Base-by-base conservation (phyloP, 2,888 invertebrate species). In the Pollenia labialis region DNA sequence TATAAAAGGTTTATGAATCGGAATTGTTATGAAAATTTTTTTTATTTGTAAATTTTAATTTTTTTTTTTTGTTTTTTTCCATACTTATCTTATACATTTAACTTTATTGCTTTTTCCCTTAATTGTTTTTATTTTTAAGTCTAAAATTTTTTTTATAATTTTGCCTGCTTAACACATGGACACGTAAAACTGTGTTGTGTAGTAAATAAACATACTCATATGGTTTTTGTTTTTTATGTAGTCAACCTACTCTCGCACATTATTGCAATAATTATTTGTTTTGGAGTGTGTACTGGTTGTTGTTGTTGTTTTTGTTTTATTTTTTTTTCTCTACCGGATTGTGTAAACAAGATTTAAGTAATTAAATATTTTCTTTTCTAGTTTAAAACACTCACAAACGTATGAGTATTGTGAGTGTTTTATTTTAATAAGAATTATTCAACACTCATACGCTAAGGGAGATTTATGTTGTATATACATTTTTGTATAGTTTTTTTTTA, bases 341-440 rank as follows among this genome's bases (percentile, higher is more conserved):
- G 50, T 66, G n/a, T 71, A 82, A 82, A 82, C 76, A 82, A 76
- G 82, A 76, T 82, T 82, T 54, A 82, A 82, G 82, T 76, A 82
- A 82, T 82, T 76, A 82, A 82, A 76, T 76, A 54, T 76, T 76
- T 76, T 54, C 40, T 76, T 82, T 62, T 82, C 16, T 76, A 71
- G 54, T 60, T 56, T 62, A 50, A 23, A n/a, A 56, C 52, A 46
- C 46, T 60, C 23, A 11, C 6, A 40, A 40, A 69, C 68, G 76
- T 69, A 62, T 76, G 83, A 64, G 54, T 60, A 23, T 6, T 46
- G 18, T 11, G 0, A 42, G 4, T 48, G 62, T 46, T 71, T 76
- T 64, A 56, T 76, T 62, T 68, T n/a, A 11, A 71, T 32, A 64
- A 16, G 9, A 64, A 62, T 64, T 77, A 71, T 23, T 18, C 18